Evolutionary conservation across 2,888 invertebrate genomes (phyloP).

Genomic region (Patella ulyssiponensis): DNA sequence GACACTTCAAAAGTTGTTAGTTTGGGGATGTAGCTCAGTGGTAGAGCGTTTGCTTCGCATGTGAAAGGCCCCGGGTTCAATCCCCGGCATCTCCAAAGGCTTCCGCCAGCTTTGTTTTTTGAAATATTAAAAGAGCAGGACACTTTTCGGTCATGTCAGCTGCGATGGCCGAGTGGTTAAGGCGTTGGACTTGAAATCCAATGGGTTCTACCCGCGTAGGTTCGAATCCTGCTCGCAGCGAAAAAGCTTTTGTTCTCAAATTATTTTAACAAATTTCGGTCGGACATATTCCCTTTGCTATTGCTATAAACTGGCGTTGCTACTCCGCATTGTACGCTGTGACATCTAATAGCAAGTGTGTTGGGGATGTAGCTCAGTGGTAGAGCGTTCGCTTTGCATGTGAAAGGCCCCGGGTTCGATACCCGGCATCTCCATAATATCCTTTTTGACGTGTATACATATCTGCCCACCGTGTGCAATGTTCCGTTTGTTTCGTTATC

Average conservation of each 20-base stretch:
- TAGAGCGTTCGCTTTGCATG: conserved; percentile 46
- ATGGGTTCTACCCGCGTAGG: conserved; percentile 29
- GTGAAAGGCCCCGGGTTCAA: conserved; percentile 4
- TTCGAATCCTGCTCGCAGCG: conserved; percentile 15
- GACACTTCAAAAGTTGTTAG: no score
- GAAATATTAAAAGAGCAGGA: no score
- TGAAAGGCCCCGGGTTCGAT: conserved; percentile 50
- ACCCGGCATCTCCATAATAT: conserved; percentile 41
- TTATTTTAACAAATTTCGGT: no score
- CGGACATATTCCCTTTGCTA: no score
- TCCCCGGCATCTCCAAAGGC: not conserved
- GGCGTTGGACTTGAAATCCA: conserved; percentile 31
- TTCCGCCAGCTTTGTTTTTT: no score
- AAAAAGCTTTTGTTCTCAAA: no score
- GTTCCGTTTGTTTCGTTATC: no score
- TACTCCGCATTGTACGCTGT: no score
- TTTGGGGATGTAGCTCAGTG: conserved; percentile 6
- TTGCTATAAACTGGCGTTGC: no score
- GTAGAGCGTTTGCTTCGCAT: conserved; percentile 6
- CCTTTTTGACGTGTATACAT: not conserved
- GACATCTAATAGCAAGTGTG: no score
- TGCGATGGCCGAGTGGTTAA: conserved; percentile 31
- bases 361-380: conserved; percentile 23
- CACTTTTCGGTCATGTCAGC: not conserved
- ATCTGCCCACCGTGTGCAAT: no score